Base-by-base conservation (phyloP, 1,140 invertebrate genomes). In the Drosophila lini region DNA sequence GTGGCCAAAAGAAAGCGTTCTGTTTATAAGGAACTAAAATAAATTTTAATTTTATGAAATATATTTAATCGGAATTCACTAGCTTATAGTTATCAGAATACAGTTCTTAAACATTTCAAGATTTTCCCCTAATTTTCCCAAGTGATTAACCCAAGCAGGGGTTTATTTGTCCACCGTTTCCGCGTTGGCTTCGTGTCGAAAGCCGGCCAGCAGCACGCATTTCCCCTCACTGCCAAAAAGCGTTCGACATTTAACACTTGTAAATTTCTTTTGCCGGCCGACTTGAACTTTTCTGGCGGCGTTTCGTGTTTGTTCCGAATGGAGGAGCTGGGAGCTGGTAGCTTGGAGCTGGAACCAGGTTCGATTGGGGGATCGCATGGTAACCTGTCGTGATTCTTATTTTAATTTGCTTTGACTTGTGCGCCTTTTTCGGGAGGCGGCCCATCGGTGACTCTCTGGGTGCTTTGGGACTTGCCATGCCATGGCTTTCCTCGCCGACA, bases 301-400 rank as follows among this genome's bases (percentile, higher is more conserved):
- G 48, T 80, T 83, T 86, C 81, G 81, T 86, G 77, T 86, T 77
- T 77, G 71, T 79, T 67, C 63, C 64, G 78, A 63, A 42, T 75
- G 61, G 55, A 65, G 10, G 32, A 11, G 59, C 16, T 42, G 41
- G 36, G n/a, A 52, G 47, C 47, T 38, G 4, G 25, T 5, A 28
- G 25, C 25, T 28, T 28, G 63, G 15, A 55, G 40, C 32, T 42
- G 42, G n/a, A n/a, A 28, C 47, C 25, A n/a, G 58, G n/a, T 73
- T 74, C 70, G 69, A 74, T 63, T 64, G 71, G 71, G 68, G 63
- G 83, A 64, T 88, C 75, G 84, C 84, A 89, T 89, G 84, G 84
- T 89, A 89, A 89, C 84, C 84, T 89, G 84, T 89, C 84, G 84
- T 89, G 84, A 89, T 89, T 89, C 84, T 89, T 89, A 86, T 89